These are phyloP conservation scores for Thunnus albacares DNA, from an alignment of 2,797 vertebrate species.

Conservation along the genomic window DNA sequence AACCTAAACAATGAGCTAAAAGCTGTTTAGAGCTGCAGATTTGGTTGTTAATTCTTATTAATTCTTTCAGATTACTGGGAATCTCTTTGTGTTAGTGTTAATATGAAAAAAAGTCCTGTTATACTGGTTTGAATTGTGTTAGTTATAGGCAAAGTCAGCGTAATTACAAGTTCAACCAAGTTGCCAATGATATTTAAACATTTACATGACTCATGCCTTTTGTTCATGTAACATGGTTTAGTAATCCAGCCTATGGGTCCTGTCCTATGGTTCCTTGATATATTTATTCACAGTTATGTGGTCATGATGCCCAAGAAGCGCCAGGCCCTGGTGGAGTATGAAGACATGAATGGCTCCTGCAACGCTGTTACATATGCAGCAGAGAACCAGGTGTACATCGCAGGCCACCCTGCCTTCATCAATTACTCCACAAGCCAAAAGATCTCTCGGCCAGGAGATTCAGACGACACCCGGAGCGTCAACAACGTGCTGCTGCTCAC, in stretches of 20 bases:
- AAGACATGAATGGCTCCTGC: conserved; percentile 93
- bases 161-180: neutral
- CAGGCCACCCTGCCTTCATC: conserved; percentile 94
- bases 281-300: conserved; percentile 87
- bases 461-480: conserved; percentile 92
- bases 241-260: neutral
- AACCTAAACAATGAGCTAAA: neutral
- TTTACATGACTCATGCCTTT: neutral
- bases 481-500: conserved; percentile 97
- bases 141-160: neutral
- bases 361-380: conserved; percentile 95
- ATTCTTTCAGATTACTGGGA: neutral
- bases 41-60: neutral
- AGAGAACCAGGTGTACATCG: conserved; percentile 96
- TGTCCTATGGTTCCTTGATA: neutral
- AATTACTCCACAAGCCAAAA: conserved; percentile 99
- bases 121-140: neutral
- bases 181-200: neutral
- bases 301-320: conserved; percentile 99
- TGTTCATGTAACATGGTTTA: neutral
- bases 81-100: neutral
- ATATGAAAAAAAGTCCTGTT: neutral
- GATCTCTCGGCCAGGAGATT: conserved; percentile 94
- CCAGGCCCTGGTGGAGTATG: conserved; percentile 95
- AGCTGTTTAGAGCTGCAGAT: neutral